Evolutionary conservation across 2,113 vertebrate genomes (phyloP).

Genomic region (Lepisosteus oculatus): DNA sequence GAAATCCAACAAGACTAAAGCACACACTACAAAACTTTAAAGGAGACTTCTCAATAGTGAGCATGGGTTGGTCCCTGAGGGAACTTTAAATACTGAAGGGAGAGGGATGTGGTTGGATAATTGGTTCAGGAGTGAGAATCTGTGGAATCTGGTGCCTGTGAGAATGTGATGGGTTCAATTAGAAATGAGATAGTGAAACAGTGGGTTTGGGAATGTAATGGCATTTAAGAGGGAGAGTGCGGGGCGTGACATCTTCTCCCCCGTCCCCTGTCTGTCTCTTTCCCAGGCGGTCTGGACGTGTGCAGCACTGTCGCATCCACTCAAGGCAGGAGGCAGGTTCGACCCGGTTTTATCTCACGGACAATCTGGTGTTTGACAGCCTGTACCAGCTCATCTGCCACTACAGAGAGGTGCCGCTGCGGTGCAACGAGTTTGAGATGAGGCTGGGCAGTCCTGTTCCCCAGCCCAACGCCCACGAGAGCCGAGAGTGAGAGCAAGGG

Average conservation of each 20-base stretch:
- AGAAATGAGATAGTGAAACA: too few species aligned
- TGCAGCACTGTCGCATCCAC: constrained; percentile 83
- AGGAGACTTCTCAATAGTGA: too few species aligned
- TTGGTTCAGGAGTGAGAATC: too few species aligned
- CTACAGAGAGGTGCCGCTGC: constrained; percentile 79
- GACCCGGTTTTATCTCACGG: constrained; percentile 80
- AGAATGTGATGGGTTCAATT: too few species aligned
- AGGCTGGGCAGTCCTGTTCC: constrained; percentile 75
- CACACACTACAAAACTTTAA: too few species aligned
- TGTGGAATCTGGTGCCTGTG: too few species aligned
- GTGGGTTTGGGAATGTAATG: too few species aligned
- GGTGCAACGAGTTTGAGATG: constrained; percentile 87
- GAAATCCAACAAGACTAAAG: too few species aligned
- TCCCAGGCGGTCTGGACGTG: constrained; percentile 73
- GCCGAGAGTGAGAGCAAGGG: constrained; percentile 70
- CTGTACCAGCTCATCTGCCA: constrained; percentile 82
- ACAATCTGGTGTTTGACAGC: constrained; percentile 84
- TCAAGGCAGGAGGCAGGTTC: constrained; percentile 75
- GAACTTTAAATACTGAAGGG: too few species aligned
- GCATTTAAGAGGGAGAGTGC: too few species aligned
- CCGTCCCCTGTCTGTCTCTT: not conserved
- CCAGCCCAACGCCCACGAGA: constrained; percentile 82
- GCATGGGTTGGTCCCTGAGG: too few species aligned
- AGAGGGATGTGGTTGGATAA: too few species aligned
- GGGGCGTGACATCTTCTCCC: not conserved